Evolutionary conservation across 2,797 vertebrate species (phyloP).

Genomic region (Halcyon smyrnensis): DNA sequence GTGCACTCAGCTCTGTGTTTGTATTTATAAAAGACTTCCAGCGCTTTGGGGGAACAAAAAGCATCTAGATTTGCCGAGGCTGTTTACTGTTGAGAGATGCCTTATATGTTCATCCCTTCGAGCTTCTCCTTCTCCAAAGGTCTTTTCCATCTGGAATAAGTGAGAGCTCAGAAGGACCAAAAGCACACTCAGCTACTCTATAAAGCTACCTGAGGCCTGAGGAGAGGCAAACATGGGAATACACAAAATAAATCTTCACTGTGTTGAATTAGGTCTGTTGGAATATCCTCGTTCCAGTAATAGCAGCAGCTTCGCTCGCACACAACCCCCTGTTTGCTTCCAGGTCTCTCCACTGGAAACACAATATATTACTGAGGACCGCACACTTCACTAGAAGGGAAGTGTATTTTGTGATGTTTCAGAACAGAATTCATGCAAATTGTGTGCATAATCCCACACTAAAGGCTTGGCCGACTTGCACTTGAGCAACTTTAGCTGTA

Average conservation of each 20-base stretch:
- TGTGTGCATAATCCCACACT: slow-evolving; percentile 59
- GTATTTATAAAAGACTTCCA: not conserved
- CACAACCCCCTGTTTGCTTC: slow-evolving; percentile 23
- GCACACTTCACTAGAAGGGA: slow-evolving; percentile 61
- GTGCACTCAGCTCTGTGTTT: not conserved
- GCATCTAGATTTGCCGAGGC: not conserved
- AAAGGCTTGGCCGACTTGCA: slow-evolving; percentile 53
- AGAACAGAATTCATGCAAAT: slow-evolving; percentile 61
- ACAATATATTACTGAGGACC: slow-evolving; percentile 35
- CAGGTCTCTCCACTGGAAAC: slow-evolving; percentile 40
- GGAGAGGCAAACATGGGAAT: not conserved
- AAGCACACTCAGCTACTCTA: not conserved
- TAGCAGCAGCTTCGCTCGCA: not conserved
- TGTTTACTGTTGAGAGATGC: not conserved
- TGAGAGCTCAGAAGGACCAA: not conserved
- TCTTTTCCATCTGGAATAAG: not conserved
- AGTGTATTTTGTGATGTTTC: slow-evolving; percentile 52
- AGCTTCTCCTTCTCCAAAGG: not conserved
- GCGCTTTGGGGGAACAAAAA: not conserved
- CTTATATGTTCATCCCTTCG: not conserved
- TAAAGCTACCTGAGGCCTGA: not conserved
- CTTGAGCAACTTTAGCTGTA: slow-evolving; percentile 59
- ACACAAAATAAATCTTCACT: not conserved
- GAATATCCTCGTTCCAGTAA: not conserved
- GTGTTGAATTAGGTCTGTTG: not conserved